phyloP scores from a whole-genome alignment of 2,113 vertebrate species.

The Phyllostomus hastatus region DNA sequence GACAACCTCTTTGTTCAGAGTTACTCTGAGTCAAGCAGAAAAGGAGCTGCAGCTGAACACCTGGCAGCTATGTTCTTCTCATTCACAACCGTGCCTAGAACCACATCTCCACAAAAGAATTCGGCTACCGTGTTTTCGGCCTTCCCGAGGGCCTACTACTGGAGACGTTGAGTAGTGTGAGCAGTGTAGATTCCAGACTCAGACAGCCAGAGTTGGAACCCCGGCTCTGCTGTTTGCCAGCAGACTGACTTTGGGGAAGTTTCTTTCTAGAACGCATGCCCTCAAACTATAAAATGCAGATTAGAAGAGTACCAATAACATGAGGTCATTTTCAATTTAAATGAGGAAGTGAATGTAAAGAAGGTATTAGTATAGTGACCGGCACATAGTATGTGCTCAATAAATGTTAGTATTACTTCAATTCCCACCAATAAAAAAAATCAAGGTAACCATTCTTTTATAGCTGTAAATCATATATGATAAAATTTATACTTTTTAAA shows the following conservation, averaged over 20 bases:
- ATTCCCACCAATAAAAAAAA: not conserved
- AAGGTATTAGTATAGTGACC: not conserved
- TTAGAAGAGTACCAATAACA: not conserved
- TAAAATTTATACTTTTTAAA: not conserved
- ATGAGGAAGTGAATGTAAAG: not conserved
- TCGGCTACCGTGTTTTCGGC: not conserved
- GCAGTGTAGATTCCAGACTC: not conserved
- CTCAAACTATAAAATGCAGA: not conserved
- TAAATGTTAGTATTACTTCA: not conserved
- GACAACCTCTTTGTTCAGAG: not conserved
- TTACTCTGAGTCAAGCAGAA: slow-evolving; percentile 5
- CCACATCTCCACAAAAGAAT: not conserved
- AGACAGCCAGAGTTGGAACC: not conserved
- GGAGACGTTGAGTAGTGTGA: accelerated
- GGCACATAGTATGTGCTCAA: not conserved
- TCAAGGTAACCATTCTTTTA: not conserved
- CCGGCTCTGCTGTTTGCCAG: accelerated
- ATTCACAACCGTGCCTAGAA: not conserved
- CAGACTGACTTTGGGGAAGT: not conserved
- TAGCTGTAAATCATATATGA: not conserved
- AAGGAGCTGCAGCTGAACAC: not conserved
- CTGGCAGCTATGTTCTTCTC: not conserved
- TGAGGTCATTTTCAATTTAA: not conserved
- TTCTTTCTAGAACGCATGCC: not conserved
- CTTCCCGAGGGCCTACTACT: not conserved